Evolutionary conservation across 1,140 invertebrate species (phyloP), one percentile per base, ranked within the genome.

Genomic region (Anoplophora glabripennis): DNA sequence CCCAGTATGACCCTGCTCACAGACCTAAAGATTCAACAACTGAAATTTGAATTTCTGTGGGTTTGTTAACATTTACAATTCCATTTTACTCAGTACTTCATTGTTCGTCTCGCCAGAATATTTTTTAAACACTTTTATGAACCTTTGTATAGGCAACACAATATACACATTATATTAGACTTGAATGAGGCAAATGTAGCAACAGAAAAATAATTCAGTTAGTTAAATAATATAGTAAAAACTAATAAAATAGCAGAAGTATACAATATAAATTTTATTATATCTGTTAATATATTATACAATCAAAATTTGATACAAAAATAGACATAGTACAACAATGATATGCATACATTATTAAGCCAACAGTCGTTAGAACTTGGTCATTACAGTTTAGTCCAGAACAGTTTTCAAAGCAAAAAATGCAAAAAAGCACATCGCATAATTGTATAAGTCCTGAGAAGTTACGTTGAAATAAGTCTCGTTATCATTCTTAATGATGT

Each of bases 361-460:
- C n/a, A 35, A 35, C 47, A 49, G 47, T 49, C 47, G 35, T 34
- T 18, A 45, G 21, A 28, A 28, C 21, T 28, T 28, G 21, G 21
- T 28, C 21, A 28, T 28, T n/a, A 11, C 1, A 44, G 8, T 44
- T 54, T 41, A 54, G 18, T 60, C 48, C 28, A 54, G 38, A 21
- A 60, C 14, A 51, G 63, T 36, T 41, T 51, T 61, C 7, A 64
- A 41, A 37, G 52, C 54, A 55, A 65, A 65, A 48, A 54, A 52
- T 42, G 48, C 35, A 54, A 65, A 65, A 52, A 65, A 65, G 55
- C 63, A 65, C 58, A 61, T 58, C 11, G 63, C 57, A 61, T 65
- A 65, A 38, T 65, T 65, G 28, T 51, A 61, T 49, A 65, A 46
- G 61, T 61, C 63, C 45, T 51, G 45, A 58, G 55, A 44, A 45